phyloP scores from a whole-genome alignment of 2,888 invertebrate species.

The Drosophila sordidula region DNA sequence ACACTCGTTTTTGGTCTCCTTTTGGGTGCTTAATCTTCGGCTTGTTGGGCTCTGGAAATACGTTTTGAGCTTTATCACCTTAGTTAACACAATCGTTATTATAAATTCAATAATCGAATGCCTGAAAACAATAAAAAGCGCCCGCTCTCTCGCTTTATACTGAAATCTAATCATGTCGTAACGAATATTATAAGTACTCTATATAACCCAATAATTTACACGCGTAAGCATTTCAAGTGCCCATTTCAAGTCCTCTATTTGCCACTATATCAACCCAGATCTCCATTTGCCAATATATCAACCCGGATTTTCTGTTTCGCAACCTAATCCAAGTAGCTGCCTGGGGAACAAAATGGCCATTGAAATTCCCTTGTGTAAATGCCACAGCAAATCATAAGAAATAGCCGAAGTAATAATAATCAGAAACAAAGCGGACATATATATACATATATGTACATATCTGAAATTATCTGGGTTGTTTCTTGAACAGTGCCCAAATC shows the following conservation, averaged over 20 bases:
- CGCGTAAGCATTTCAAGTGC: slow-evolving; percentile 3
- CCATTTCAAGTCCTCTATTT: background rate
- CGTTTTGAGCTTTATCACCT: slow-evolving; percentile 20
- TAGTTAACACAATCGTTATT: slow-evolving; percentile 35
- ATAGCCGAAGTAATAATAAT: too few relatives aligned
- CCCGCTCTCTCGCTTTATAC: background rate
- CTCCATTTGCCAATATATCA: too few relatives aligned
- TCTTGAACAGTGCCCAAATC: too few relatives aligned
- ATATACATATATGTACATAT: too few relatives aligned
- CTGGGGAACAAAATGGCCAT: too few relatives aligned
- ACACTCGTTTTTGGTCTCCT: slow-evolving; percentile 46
- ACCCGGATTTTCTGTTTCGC: too few relatives aligned
- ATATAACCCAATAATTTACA: background rate
- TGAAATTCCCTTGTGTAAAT: too few relatives aligned
- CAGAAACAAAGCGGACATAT: too few relatives aligned
- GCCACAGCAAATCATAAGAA: too few relatives aligned
- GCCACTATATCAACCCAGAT: too few relatives aligned
- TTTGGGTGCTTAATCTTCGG: slow-evolving; percentile 31
- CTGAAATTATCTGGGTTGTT: too few relatives aligned
- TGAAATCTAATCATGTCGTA: slow-evolving; percentile 11
- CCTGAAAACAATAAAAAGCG: background rate
- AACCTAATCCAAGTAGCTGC: too few relatives aligned
- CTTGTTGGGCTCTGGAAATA: slow-evolving; percentile 22
- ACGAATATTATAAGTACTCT: slow-evolving; percentile 4
- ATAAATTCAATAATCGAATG: slow-evolving; percentile 34